Evolutionary conservation across 2,797 vertebrate species (phyloP), one percentile per base, ranked within the genome.

Genomic region (Cygnus olor): DNA sequence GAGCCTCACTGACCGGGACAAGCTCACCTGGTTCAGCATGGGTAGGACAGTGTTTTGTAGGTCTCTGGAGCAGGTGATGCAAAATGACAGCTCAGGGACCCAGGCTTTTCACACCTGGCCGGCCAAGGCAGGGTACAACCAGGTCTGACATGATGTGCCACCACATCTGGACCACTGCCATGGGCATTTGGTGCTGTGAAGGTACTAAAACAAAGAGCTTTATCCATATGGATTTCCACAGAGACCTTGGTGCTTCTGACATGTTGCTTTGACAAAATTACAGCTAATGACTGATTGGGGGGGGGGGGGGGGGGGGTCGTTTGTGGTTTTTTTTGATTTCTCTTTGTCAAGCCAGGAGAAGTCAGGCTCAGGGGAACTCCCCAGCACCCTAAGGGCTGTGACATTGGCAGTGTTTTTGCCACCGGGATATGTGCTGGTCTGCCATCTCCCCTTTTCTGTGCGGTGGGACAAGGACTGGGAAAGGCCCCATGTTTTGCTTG

Each of bases 381-480:
- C 64, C 36, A 71, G 27, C 40, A 24, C 25, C 13, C 25, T 0
- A 0, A 0, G 30, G 18, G 13, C 20, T 11, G 49, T 60, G 54
- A 32, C 9, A 28, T 83, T 58, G 4, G 9, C 66, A 77, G 76
- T 21, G 14, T 25, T 38, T 6, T 27, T 66, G 53, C 30, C 36
- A 2, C 5, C 3, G 9, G 25, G 38, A 51, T 13, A 1, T 0
- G 5, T 40, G 20, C 82, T 76, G 63, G 47, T 15, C 8, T 89
- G 65, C 34, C 57, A 25, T 18, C 66, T 24, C 51, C 19, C 25
- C 42, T 20, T 12, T 17, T 32, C 68, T 28, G 8, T 56, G 42
- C 49, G 47, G 53, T 8, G 12, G 64, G 25, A 89, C 68, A 91
- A 36, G 44, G 15, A 24, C 0, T 28, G 47, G 73, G 61, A 87